Percentiles rank a stretch among this genome's conserved stretches.
These are phyloP conservation scores for Echinarachnius parma DNA, from an alignment of 53 echinoderm and acorn worm species.

Conservation along the genomic window DNA sequence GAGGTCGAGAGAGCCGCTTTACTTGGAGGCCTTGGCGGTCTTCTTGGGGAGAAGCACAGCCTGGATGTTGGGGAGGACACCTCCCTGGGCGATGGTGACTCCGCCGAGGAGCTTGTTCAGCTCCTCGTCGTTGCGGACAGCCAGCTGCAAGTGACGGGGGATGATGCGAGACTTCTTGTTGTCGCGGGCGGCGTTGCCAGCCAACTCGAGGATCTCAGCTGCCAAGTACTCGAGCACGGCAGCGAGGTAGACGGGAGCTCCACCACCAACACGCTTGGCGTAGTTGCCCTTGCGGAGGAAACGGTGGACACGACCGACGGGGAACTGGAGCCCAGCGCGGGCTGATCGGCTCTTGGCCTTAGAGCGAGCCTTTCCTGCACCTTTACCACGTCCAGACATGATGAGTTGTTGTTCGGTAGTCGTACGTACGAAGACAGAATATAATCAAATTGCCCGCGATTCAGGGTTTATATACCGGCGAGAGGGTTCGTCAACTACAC, in stretches of 20 bases:
- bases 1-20: neutral
- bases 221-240: conserved; percentile 44
- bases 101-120: conserved; percentile 77
- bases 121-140: conserved; percentile 91
- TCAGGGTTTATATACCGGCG: conserved; percentile 20
- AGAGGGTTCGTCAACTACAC: too few species aligned
- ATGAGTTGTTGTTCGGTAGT: conserved; percentile 6
- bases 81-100: conserved; percentile 80
- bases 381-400: conserved; percentile 57
- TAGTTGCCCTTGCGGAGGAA: conserved; percentile 50
- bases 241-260: conserved; percentile 45
- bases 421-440: neutral
- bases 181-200: conserved; percentile 91
- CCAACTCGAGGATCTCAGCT: conserved; percentile 83
- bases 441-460: neutral
- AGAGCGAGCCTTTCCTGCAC: conserved; percentile 36
- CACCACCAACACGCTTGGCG: conserved; percentile 45
- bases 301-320: conserved; percentile 46
- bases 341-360: conserved; percentile 47
- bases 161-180: conserved; percentile 84
- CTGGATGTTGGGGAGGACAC: conserved; percentile 81
- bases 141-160: conserved; percentile 85
- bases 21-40: conserved; percentile 34
- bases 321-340: conserved; percentile 45
- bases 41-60: conserved; percentile 76